Conservation (phyloP, 2,113 vertebrate genomes). For the Archilochus colubris region DNA sequence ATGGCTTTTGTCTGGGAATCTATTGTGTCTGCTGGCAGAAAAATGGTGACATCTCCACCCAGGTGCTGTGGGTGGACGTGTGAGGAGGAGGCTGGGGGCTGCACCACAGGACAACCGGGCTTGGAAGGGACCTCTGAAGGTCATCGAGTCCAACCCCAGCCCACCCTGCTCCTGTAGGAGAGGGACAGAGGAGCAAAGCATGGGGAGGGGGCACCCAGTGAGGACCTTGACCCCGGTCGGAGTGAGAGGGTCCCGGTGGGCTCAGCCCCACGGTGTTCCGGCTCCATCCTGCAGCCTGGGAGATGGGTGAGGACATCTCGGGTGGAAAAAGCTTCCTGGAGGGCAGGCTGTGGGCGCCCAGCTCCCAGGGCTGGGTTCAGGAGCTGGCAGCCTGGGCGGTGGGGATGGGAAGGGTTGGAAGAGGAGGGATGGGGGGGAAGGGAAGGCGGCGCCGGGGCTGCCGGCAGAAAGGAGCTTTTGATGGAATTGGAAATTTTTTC, state of each 20-base stretch:
- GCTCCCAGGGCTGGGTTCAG: neutral
- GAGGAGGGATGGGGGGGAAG: neutral
- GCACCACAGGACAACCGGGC: neutral
- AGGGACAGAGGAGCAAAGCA: neutral
- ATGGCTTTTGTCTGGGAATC: slow-evolving; percentile 48
- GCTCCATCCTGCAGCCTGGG: accelerated
- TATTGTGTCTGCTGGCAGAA: slow-evolving; percentile 53
- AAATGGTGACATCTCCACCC: neutral
- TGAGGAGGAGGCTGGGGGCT: neutral
- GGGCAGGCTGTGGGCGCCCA: neutral
- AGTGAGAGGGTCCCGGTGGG: accelerated
- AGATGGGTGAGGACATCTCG: neutral
- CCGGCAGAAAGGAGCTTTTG: slow-evolving; percentile 81
- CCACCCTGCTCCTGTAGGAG: neutral
- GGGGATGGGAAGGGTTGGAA: neutral
- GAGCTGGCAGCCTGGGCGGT: neutral
- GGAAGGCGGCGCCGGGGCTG: slow-evolving; percentile 62
- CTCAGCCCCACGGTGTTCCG: accelerated
- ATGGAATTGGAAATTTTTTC: slow-evolving; percentile 79
- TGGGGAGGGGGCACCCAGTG: no score
- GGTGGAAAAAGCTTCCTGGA: neutral
- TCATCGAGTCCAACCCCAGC: neutral
- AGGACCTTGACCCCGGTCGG: neutral
- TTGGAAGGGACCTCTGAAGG: no score
- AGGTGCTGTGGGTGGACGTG: neutral